Evolutionary conservation across 1,140 invertebrate genomes (phyloP), one percentile per base, ranked within the genome.

Genomic region (Meloidogyne hapla): DNA sequence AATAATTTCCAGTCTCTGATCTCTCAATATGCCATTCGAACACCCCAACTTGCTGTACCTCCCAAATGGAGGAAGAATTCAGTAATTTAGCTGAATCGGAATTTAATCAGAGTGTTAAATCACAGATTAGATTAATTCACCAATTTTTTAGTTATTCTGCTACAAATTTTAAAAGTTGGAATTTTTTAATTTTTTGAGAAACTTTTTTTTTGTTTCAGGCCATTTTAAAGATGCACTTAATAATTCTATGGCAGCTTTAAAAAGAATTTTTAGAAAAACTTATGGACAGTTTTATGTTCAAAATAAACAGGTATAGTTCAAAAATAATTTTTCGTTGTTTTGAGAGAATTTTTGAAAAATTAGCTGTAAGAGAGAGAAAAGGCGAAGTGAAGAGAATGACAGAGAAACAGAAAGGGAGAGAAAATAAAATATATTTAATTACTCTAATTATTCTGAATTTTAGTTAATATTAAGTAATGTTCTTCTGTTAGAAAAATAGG

Each of bases 261-360:
- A 23, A 10, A 42, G 28, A 40, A 25, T 73, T 64, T 73, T 61
- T 33, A 61, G 23, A 1, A 61, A 56, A 13, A 73, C 71, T 13
- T 73, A 73, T 61, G 71, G 71, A 26, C 71, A 63, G 10, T 73
- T 73, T 73, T 73, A 63, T 40, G 21, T 38, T 28, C 45, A 73
- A 12, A 73, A 73, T 40, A 73, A 6, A 56, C 40, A 73, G 71
- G 71, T 73, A 33, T 3, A 21, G 26, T 48, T 12, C 40, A 33
- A 38, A 69, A 33, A 25, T 18, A 3, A 38, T 15, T 33, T n/a
- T n/a, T n/a, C n/a, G n/a, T n/a, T n/a, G n/a, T n/a, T n/a, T n/a
- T n/a, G n/a, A n/a, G n/a, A n/a, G n/a, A n/a, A n/a, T n/a, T n/a
- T n/a, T n/a, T n/a, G n/a, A n/a, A n/a, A n/a, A n/a, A n/a, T n/a